Percentiles rank a stretch among this genome's conserved stretches.
phyloP scores from a whole-genome alignment of 2,113 vertebrate genomes.

The Chaenogobius annularis region DNA sequence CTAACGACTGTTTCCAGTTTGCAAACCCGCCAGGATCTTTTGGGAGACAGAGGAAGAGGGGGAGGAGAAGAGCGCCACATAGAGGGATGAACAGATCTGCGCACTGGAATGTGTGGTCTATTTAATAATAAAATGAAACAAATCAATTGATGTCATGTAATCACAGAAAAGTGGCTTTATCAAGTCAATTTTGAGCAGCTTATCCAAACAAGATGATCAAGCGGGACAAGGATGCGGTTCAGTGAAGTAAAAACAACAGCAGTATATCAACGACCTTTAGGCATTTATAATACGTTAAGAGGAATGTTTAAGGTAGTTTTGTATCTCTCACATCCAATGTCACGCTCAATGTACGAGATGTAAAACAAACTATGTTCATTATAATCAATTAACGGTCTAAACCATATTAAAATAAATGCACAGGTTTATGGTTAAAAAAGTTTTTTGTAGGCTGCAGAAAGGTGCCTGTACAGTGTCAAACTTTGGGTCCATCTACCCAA shows the following conservation, averaged over 20 bases:
- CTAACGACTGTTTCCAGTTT: constrained; percentile 20
- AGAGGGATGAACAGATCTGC: constrained; percentile 50
- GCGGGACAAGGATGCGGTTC: constrained; percentile 22
- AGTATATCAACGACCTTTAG: constrained; percentile 22
- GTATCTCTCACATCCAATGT: neutral
- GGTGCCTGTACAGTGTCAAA: neutral
- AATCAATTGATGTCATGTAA: neutral
- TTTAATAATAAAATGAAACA: constrained; percentile 4
- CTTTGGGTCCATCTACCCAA: constrained; percentile 74
- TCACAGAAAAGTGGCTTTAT: constrained; percentile 16
- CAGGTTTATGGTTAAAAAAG: constrained; percentile 25
- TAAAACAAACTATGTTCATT: constrained; percentile 6
- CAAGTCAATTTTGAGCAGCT: constrained; percentile 43
- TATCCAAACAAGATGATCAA: constrained; percentile 26
- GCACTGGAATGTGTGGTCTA: constrained; percentile 61
- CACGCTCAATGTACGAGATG: neutral
- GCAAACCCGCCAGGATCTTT: constrained; percentile 20
- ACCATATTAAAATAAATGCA: neutral
- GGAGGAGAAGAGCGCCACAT: constrained; percentile 7
- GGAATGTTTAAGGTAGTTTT: constrained; percentile 30
- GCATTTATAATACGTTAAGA: constrained; percentile 22
- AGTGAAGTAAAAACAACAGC: constrained; percentile 25
- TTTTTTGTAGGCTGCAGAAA: constrained; percentile 11
- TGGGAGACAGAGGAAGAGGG: constrained; percentile 4
- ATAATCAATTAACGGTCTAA: constrained; percentile 7